phyloP scores from a whole-genome alignment of 2,113 vertebrate genomes.

The Pseudolaguvia tuberculata region DNA sequence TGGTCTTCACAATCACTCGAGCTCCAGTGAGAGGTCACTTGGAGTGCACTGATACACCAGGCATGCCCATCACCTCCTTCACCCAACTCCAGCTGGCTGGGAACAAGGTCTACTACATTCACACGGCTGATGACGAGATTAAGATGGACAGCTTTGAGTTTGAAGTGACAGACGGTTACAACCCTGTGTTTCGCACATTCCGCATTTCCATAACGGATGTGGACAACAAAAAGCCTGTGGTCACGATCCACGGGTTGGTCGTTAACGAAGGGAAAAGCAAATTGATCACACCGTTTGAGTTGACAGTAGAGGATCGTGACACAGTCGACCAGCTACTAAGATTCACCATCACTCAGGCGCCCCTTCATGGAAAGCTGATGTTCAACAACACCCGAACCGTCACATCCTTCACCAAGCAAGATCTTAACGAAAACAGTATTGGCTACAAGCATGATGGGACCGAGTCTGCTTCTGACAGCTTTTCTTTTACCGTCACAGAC shows the following conservation, averaged over 20 bases:
- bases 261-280: conserved; percentile 83
- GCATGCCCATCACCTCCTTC: conserved; percentile 82
- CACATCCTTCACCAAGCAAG: conserved; percentile 84
- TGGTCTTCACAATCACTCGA: conserved; percentile 89
- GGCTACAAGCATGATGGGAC: conserved; percentile 90
- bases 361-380: conserved; percentile 82
- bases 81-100: conserved; percentile 91
- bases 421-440: conserved; percentile 92
- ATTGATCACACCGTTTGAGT: conserved; percentile 91
- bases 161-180: conserved; percentile 90
- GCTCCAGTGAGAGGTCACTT: conserved; percentile 85
- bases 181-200: conserved; percentile 92
- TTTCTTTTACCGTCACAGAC: conserved; percentile 92
- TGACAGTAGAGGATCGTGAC: conserved; percentile 88
- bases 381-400: conserved; percentile 77
- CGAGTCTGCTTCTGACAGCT: conserved; percentile 81
- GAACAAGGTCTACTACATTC: conserved; percentile 91
- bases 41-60: conserved; percentile 84
- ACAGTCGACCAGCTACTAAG: conserved; percentile 76
- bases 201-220: conserved; percentile 89
- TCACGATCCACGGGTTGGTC: conserved; percentile 79
- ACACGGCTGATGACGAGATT: conserved; percentile 88
- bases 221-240: conserved; percentile 92
- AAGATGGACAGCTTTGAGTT: conserved; percentile 98
- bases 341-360: conserved; percentile 83